Evolutionary conservation across 2,113 vertebrate species (phyloP).

Genomic region (Oreochromis aureus): DNA sequence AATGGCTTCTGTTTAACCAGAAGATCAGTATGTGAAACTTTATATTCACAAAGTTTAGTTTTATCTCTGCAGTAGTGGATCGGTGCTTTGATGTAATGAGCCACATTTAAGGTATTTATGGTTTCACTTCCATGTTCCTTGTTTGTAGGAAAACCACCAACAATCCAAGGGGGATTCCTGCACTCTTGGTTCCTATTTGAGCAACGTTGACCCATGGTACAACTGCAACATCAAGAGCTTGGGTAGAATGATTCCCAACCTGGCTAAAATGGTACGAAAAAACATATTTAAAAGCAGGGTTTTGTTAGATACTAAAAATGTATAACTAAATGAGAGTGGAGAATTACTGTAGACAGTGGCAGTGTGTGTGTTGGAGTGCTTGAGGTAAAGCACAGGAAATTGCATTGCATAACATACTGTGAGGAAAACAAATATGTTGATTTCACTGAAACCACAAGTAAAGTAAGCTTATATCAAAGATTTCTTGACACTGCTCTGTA

Average conservation of each 20-base stretch:
- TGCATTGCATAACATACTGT: not conserved
- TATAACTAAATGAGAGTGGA: not conserved
- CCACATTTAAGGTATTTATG: not conserved
- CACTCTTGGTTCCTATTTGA: constrained; percentile 80
- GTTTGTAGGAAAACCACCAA: constrained; percentile 35
- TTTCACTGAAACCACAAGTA: not conserved
- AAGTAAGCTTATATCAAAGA: not conserved
- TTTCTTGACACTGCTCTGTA: not conserved
- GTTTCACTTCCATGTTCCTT: not conserved
- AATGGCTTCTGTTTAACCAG: not conserved
- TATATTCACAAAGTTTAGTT: not conserved
- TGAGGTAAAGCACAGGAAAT: constrained; percentile 8
- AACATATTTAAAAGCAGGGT: not conserved
- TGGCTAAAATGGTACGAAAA: constrained; percentile 81
- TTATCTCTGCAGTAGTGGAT: not conserved
- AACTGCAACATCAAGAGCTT: constrained; percentile 82
- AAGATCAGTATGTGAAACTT: not conserved
- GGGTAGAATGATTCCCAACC: constrained; percentile 81
- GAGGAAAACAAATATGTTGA: not conserved
- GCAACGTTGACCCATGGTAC: constrained; percentile 88
- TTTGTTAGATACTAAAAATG: not conserved
- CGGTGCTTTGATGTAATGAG: not conserved
- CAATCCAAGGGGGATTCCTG: constrained; percentile 37
- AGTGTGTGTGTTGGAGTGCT: not conserved
- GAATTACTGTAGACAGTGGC: not conserved